Evolutionary conservation across 2,888 invertebrate species (phyloP).

Genomic region (Cheilosia variabilis): DNA sequence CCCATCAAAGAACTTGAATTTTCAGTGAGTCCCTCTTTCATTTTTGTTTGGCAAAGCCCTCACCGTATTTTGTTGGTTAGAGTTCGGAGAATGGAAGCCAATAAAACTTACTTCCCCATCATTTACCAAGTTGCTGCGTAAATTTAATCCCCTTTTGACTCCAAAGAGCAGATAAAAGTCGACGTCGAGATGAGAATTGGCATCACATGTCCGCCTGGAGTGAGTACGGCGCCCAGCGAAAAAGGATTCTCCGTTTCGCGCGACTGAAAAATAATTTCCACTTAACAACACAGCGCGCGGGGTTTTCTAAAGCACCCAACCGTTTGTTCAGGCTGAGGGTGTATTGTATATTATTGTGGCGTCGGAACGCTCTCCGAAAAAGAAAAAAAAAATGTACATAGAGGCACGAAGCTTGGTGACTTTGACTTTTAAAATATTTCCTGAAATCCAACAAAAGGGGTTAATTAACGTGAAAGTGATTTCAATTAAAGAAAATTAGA

Average conservation of each 20-base stretch:
- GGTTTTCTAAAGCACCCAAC: slow-evolving; percentile 42
- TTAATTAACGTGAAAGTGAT: slow-evolving; percentile 78
- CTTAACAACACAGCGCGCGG: slow-evolving; percentile 56
- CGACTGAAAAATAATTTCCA: slow-evolving; percentile 70
- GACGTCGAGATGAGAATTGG: slow-evolving; percentile 49
- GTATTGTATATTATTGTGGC: slow-evolving; percentile 12
- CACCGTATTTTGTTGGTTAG: not conserved
- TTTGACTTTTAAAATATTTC: slow-evolving; percentile 52
- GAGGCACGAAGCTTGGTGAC: slow-evolving; percentile 12
- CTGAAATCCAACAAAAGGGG: slow-evolving; percentile 71
- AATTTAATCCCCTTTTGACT: slow-evolving; percentile 67
- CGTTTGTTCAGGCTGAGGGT: slow-evolving; percentile 6
- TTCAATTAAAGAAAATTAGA: slow-evolving; percentile 78
- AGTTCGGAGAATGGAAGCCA: slow-evolving; percentile 54
- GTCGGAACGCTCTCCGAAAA: not conserved
- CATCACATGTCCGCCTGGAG: slow-evolving; percentile 24
- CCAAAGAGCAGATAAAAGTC: slow-evolving; percentile 61
- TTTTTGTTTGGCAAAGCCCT: not conserved
- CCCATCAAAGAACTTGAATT: slow-evolving; percentile 53
- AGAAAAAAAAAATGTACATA: not conserved
- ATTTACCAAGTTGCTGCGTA: slow-evolving; percentile 70
- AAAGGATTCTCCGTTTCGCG: slow-evolving; percentile 58
- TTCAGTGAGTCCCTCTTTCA: slow-evolving; percentile 21
- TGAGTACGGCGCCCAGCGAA: slow-evolving; percentile 15
- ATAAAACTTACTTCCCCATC: slow-evolving; percentile 74